These are phyloP conservation scores for Julus scanicus DNA, from an alignment of 2,888 invertebrate species.

Conservation along the genomic window DNA sequence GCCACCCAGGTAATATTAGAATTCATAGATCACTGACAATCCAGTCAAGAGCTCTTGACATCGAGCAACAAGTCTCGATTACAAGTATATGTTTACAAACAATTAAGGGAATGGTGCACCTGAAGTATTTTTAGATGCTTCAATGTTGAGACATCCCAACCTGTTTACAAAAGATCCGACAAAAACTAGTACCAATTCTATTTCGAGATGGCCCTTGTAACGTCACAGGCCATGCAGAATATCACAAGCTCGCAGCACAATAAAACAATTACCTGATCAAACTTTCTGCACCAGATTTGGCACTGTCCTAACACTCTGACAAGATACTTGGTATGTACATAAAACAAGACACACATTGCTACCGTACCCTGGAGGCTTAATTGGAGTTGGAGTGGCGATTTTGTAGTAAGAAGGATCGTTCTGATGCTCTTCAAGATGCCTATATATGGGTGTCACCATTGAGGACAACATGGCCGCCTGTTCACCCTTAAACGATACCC, in stretches of 20 bases:
- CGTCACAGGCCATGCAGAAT: neutral
- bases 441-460: neutral
- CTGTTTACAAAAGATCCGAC: neutral
- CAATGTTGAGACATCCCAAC: neutral
- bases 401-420: neutral
- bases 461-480: neutral
- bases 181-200: constrained; percentile 11
- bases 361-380: constrained; percentile 25
- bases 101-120: too few relatives aligned
- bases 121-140: neutral
- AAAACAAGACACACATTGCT: neutral
- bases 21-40: too few relatives aligned
- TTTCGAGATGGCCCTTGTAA: neutral
- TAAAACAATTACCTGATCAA: too few relatives aligned
- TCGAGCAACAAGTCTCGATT: too few relatives aligned
- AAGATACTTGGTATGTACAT: too few relatives aligned
- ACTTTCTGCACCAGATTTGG: too few relatives aligned
- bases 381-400: neutral
- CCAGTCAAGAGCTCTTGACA: too few relatives aligned
- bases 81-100: too few relatives aligned
- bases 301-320: too few relatives aligned
- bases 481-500: too few relatives aligned
- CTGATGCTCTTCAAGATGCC: neutral
- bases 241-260: too few relatives aligned
- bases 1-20: too few relatives aligned